These are phyloP conservation scores for Rhynchophorus ferrugineus DNA, from an alignment of 1,140 invertebrate genomes.

Conservation along the genomic window DNA sequence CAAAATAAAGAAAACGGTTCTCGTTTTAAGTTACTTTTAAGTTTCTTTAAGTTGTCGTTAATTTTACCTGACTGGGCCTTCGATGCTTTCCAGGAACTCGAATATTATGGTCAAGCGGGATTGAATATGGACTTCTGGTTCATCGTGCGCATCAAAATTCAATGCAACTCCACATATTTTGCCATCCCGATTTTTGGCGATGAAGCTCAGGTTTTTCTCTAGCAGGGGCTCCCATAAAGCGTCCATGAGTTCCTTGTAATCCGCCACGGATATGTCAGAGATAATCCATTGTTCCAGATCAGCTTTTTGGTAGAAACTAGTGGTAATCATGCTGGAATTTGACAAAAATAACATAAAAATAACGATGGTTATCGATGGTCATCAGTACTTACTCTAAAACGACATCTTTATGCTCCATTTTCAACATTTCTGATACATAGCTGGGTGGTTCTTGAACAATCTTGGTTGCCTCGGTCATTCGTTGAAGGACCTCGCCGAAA, in stretches of 20 bases:
- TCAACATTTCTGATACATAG: conserved; percentile 50
- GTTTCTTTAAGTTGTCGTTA: background rate
- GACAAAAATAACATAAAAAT: conserved; percentile 1
- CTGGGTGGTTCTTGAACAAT: conserved; percentile 35
- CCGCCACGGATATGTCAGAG: conserved; percentile 51
- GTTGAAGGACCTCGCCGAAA: conserved; percentile 57
- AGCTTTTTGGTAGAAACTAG: conserved; percentile 76
- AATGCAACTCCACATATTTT: conserved; percentile 57
- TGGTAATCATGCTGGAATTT: conserved; percentile 63
- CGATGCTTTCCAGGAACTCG: conserved; percentile 69
- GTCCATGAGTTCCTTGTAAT: conserved; percentile 61
- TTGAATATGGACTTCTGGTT: conserved; percentile 60
- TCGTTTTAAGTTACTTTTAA: no score
- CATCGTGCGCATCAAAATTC: conserved; percentile 71
- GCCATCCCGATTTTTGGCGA: conserved; percentile 46
- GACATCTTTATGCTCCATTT: conserved; percentile 53
- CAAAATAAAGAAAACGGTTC: background rate
- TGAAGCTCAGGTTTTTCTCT: conserved; percentile 62
- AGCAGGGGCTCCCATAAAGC: conserved; percentile 59
- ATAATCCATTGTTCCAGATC: conserved; percentile 71
- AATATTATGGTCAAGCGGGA: conserved; percentile 65
- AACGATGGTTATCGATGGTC: no score
- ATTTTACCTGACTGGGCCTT: conserved; percentile 59
- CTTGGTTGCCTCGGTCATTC: conserved; percentile 44
- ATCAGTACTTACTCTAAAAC: conserved; percentile 50